A percentile compares a stretch with the other conserved stretches of the same genome.
phyloP scores from a whole-genome alignment of 2,113 vertebrate genomes.

The Anser brachyrhynchus region DNA sequence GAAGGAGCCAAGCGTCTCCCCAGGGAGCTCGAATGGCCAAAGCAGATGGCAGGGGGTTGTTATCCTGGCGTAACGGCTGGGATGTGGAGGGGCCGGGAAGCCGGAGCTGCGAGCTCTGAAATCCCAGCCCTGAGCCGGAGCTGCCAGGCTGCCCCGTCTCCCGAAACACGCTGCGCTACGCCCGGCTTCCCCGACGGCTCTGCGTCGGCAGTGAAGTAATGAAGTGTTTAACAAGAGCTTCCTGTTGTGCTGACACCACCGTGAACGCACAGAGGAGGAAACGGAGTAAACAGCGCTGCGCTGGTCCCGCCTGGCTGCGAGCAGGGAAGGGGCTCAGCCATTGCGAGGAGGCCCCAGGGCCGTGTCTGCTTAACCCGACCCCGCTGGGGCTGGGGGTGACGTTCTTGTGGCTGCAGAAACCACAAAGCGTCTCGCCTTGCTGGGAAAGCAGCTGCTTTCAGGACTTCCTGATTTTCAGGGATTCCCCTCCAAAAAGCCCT shows the following conservation, averaged over 20 bases:
- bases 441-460: background rate
- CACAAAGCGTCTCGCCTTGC: accelerated
- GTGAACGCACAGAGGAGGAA: background rate
- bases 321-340: background rate
- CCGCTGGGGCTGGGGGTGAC: background rate
- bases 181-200: background rate
- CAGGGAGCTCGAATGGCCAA: background rate
- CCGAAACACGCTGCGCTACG: accelerated
- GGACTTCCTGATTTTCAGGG: background rate
- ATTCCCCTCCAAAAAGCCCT: background rate
- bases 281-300: background rate
- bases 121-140: background rate
- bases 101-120: background rate
- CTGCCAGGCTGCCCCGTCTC: background rate
- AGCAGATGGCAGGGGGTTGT: background rate
- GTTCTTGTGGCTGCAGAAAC: background rate
- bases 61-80: background rate
- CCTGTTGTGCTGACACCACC: constrained; percentile 52
- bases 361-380: accelerated
- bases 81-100: background rate
- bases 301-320: background rate
- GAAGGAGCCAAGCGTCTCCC: background rate
- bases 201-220: constrained; percentile 25
- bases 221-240: constrained; percentile 44
- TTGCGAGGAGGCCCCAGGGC: accelerated